Conservation (phyloP, 2,888 invertebrate species). For the Seira sanloemensis region DNA sequence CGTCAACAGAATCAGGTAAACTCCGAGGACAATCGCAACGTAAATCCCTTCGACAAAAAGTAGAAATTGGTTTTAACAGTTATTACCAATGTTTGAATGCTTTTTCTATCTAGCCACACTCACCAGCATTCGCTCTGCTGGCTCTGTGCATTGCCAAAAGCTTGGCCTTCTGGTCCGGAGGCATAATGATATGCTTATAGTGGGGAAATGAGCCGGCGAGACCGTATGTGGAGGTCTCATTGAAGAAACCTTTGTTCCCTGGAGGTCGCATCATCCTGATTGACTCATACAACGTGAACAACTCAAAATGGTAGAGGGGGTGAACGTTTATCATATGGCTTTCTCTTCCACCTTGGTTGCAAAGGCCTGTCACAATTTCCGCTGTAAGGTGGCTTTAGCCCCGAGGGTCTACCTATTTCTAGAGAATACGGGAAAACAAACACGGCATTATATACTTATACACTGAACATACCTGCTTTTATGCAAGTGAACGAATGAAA, state of each 20-base stretch:
- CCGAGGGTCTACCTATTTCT: no score
- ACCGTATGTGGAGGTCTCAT: conserved; percentile 59
- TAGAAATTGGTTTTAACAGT: not conserved
- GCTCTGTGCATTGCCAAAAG: conserved; percentile 65
- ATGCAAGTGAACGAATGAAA: no score
- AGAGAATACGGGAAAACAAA: no score
- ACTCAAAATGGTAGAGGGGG: not conserved
- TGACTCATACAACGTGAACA: not conserved
- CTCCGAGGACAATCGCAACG: conserved; percentile 69
- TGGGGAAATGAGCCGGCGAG: conserved; percentile 60
- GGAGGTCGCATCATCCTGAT: conserved; percentile 48
- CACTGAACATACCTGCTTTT: no score
- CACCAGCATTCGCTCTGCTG: conserved; percentile 65
- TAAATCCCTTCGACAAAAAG: conserved; percentile 62
- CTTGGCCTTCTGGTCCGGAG: conserved; percentile 61
- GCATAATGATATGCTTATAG: conserved; percentile 65
- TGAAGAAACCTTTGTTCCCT: conserved; percentile 25
- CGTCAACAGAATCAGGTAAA: conserved; percentile 69
- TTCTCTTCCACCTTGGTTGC: not conserved
- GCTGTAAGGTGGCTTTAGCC: no score
- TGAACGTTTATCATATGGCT: not conserved
- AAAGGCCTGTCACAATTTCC: not conserved
- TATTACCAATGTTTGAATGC: no score
- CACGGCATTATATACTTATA: no score
- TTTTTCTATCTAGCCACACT: not conserved